Percentiles rank a stretch among this genome's conserved stretches.
Conservation (phyloP, 2,113 vertebrate species). For the Prionailurus bengalensis region DNA sequence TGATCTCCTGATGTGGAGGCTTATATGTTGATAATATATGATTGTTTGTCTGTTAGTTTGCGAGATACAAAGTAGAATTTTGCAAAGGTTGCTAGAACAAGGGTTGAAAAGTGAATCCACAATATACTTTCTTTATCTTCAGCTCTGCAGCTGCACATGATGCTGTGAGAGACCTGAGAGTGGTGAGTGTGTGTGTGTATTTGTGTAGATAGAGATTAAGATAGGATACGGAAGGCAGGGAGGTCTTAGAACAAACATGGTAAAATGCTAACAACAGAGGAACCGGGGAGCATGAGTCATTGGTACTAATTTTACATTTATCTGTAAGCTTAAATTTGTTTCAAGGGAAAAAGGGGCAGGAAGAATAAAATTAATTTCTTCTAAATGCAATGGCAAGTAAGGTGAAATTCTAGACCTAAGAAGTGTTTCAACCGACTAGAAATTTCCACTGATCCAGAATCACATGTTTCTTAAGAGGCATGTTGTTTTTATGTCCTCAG, state of each 20-base stretch:
- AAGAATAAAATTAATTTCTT: neutral
- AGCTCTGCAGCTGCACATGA: neutral
- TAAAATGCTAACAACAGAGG: neutral
- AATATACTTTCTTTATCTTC: neutral
- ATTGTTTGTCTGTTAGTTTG: neutral
- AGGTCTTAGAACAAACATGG: neutral
- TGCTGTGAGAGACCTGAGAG: neutral
- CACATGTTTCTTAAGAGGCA: neutral
- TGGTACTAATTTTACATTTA: neutral
- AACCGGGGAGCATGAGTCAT: neutral
- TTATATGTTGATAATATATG: neutral
- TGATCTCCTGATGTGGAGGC: neutral
- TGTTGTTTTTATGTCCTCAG: neutral
- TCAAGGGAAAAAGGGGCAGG: neutral
- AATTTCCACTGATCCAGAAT: neutral
- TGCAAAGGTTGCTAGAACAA: neutral
- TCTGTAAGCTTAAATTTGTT: neutral
- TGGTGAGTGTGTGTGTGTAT: neutral
- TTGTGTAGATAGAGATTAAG: neutral
- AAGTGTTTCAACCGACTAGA: neutral
- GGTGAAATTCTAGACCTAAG: neutral
- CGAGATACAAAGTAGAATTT: neutral
- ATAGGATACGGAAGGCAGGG: neutral
- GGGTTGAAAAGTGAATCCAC: neutral
- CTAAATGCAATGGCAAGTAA: neutral